Conservation (phyloP, 2,888 invertebrate species). For the Hemicrepidius hirtus region DNA sequence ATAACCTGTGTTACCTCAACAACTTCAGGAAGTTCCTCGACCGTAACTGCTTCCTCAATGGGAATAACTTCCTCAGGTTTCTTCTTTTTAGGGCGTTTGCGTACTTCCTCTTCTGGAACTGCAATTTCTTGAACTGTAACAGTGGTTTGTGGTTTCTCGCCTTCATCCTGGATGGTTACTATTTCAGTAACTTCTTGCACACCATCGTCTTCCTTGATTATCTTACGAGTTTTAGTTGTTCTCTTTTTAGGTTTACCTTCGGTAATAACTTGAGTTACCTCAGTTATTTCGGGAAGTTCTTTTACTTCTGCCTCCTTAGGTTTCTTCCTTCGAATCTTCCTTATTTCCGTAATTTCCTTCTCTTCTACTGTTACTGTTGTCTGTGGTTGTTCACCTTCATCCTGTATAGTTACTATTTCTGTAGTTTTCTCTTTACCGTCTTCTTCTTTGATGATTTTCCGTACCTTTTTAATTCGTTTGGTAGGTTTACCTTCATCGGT, state of each 20-base stretch:
- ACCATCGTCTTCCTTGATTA: conserved; percentile 70
- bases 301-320: conserved; percentile 47
- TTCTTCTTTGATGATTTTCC: conserved; percentile 65
- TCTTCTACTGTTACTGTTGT: conserved; percentile 62
- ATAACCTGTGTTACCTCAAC: conserved; percentile 57
- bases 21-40: conserved; percentile 56
- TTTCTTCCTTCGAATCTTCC: conserved; percentile 48
- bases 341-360: conserved; percentile 59
- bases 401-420: conserved; percentile 61
- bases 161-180: conserved; percentile 71
- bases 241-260: conserved; percentile 49
- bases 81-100: conserved; percentile 52
- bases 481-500: conserved; percentile 52
- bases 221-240: conserved; percentile 64
- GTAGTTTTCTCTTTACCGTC: conserved; percentile 61
- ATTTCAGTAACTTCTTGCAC: conserved; percentile 72
- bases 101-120: conserved; percentile 36
- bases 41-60: conserved; percentile 29
- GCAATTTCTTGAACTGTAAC: conserved; percentile 57
- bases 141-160: conserved; percentile 69
- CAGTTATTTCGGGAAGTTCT: conserved; percentile 52
- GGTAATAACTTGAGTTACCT: conserved; percentile 1
- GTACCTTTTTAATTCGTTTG: conserved; percentile 63
- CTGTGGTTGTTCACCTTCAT: conserved; percentile 52
- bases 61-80: too few relatives aligned